phyloP scores from a whole-genome alignment of 2,888 invertebrate genomes.

The Lasioglossum zephyrum region DNA sequence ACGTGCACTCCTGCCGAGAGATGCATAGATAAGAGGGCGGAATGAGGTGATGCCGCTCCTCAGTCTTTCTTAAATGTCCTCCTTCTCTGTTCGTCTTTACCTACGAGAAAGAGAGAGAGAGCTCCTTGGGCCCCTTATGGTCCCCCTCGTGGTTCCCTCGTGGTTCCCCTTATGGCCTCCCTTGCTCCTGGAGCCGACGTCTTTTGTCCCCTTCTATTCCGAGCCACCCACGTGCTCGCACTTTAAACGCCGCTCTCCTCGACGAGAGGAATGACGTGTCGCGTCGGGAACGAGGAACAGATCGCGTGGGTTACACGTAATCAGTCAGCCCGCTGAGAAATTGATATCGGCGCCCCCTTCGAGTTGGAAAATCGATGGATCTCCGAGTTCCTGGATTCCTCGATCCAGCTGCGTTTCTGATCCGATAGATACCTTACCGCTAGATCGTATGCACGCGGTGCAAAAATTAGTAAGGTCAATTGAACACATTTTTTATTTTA shows the following conservation, averaged over 20 bases:
- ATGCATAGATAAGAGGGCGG: conserved; percentile 79
- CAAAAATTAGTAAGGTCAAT: no score
- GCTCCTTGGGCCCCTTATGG: neutral
- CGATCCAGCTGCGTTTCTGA: neutral
- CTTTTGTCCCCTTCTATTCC: neutral
- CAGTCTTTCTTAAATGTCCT: conserved; percentile 73
- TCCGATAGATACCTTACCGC: no score
- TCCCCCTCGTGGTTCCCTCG: neutral
- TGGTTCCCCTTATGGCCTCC: neutral
- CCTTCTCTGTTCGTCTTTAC: conserved; percentile 41
- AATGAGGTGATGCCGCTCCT: conserved; percentile 76
- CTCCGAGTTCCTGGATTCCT: neutral
- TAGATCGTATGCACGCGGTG: no score
- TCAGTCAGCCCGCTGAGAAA: conserved; percentile 54
- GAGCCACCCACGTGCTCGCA: conserved; percentile 68
- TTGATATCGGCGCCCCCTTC: conserved; percentile 44
- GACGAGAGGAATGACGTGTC: conserved; percentile 60
- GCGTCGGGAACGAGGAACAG: conserved; percentile 52
- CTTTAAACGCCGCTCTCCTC: conserved; percentile 56
- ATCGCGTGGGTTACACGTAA: conserved; percentile 54
- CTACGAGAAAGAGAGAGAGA: neutral
- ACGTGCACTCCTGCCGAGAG: conserved; percentile 58
- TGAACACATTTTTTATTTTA: no score
- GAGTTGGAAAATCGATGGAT: conserved; percentile 43
- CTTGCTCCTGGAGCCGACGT: neutral